These are phyloP conservation scores for Sminthurinus signatus DNA, from an alignment of 1,140 invertebrate species.

Conservation along the genomic window DNA sequence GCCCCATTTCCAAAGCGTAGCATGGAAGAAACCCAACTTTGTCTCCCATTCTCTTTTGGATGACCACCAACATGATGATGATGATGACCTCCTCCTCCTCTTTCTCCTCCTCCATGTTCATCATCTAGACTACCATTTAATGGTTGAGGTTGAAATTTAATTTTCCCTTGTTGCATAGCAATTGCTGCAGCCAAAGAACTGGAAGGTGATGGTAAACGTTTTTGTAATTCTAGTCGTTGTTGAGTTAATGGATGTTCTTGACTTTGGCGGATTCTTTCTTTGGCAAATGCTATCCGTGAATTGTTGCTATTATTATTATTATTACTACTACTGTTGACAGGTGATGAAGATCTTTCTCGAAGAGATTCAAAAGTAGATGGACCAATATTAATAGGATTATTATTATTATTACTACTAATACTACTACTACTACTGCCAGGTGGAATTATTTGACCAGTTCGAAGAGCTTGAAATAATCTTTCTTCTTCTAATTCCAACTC, in stretches of 20 bases:
- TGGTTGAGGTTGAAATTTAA: conserved; percentile 31
- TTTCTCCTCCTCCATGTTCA: background rate
- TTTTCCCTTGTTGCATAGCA: conserved; percentile 38
- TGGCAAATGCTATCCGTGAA: conserved; percentile 43
- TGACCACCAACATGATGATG: conserved; percentile 8
- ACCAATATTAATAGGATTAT: too few relatives aligned
- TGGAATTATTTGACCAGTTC: conserved; percentile 53
- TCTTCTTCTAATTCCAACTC: conserved; percentile 72
- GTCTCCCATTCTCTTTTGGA: conserved; percentile 17
- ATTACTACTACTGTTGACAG: conserved; percentile 6
- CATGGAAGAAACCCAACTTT: conserved; percentile 30
- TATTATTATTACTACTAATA: too few relatives aligned
- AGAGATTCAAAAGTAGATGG: conserved; percentile 15
- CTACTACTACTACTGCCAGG: conserved; percentile 13
- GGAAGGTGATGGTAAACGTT: conserved; percentile 43
- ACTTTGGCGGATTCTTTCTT: conserved; percentile 57
- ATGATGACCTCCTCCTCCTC: conserved; percentile 3
- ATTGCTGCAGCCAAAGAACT: conserved; percentile 37
- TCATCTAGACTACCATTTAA: background rate
- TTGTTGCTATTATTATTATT: too few relatives aligned
- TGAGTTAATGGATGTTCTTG: conserved; percentile 50
- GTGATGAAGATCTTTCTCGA: conserved; percentile 22
- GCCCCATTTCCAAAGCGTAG: conserved; percentile 29
- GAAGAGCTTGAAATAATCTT: conserved; percentile 65
- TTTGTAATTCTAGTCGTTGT: conserved; percentile 53